phyloP scores from a whole-genome alignment of 2,888 invertebrate species.

The Heliconius sara region DNA sequence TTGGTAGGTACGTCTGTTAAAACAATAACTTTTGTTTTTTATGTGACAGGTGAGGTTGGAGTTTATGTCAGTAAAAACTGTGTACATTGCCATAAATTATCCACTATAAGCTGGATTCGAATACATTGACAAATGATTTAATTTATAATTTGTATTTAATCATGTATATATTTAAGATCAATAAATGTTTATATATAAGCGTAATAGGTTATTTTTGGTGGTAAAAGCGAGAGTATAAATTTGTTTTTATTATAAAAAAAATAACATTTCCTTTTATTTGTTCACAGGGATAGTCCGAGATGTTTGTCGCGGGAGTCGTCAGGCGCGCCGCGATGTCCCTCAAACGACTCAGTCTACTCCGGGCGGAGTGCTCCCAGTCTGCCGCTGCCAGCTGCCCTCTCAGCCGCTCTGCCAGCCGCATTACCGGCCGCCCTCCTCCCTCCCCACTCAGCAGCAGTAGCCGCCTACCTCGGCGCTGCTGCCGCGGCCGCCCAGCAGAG shows the following conservation, averaged over 20 bases:
- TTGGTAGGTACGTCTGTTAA: slow-evolving; percentile 7
- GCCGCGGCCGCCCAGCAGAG: slow-evolving; percentile 90
- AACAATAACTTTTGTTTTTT: slow-evolving; percentile 20
- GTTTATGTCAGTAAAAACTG: slow-evolving; percentile 23
- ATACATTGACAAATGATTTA: slow-evolving; percentile 11
- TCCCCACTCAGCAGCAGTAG: slow-evolving; percentile 92
- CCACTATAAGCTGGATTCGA: slow-evolving; percentile 1
- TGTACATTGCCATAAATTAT: slow-evolving; percentile 19
- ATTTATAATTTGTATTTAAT: not conserved
- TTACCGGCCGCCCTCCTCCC: slow-evolving; percentile 88
- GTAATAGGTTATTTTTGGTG: too few species aligned
- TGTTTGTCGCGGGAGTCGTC: slow-evolving; percentile 93
- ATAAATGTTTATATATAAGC: not conserved
- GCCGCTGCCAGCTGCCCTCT: slow-evolving; percentile 84
- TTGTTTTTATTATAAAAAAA: not conserved
- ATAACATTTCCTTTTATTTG: slow-evolving; percentile 56
- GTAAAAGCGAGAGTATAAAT: not conserved
- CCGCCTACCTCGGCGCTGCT: slow-evolving; percentile 90
- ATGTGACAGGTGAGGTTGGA: slow-evolving; percentile 17
- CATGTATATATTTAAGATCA: not conserved
- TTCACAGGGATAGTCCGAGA: slow-evolving; percentile 92
- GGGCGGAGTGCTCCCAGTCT: slow-evolving; percentile 84
- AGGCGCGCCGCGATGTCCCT: slow-evolving; percentile 89
- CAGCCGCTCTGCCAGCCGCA: slow-evolving; percentile 87
- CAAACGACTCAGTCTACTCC: slow-evolving; percentile 90